Conservation (phyloP, 2,888 invertebrate genomes). For the Eupithecia vulgata region DNA sequence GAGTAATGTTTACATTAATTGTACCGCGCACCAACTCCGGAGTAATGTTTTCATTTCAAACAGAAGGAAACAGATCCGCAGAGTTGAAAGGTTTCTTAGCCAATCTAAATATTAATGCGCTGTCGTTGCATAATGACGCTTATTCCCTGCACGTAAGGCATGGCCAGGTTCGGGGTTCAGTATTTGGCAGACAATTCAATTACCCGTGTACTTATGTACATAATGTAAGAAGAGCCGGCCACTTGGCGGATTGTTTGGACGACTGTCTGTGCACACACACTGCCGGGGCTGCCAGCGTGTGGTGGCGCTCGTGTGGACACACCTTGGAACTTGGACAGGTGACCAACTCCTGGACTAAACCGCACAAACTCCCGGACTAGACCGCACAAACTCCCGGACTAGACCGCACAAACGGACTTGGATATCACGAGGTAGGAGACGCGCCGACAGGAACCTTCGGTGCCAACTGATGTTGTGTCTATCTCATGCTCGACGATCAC, state of each 20-base stretch:
- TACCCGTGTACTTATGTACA: slow-evolving; percentile 53
- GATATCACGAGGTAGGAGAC: not conserved
- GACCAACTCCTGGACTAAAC: not conserved
- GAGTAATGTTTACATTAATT: too few species aligned
- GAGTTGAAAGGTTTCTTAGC: slow-evolving; percentile 31
- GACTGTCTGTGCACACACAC: slow-evolving; percentile 48
- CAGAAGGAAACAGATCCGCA: slow-evolving; percentile 16
- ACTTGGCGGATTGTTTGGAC: slow-evolving; percentile 60
- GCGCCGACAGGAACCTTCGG: not conserved
- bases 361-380: not conserved
- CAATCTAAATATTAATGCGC: slow-evolving; percentile 40
- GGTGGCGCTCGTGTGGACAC: slow-evolving; percentile 1
- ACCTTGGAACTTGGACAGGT: not conserved
- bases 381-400: not conserved
- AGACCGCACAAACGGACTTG: not conserved
- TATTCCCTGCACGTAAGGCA: slow-evolving; percentile 18
- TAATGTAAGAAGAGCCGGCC: slow-evolving; percentile 54
- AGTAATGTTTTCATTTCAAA: slow-evolving; percentile 19
- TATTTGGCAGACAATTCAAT: slow-evolving; percentile 64
- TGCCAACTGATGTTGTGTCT: too few species aligned
- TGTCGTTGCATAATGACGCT: slow-evolving; percentile 23
- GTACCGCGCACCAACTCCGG: not conserved
- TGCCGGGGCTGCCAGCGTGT: slow-evolving; percentile 32
- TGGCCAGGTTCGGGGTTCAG: slow-evolving; percentile 39
- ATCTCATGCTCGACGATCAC: not conserved